Evolutionary conservation across 2,888 invertebrate genomes (phyloP).

Genomic region (Caenorhabditis auriculariae): DNA sequence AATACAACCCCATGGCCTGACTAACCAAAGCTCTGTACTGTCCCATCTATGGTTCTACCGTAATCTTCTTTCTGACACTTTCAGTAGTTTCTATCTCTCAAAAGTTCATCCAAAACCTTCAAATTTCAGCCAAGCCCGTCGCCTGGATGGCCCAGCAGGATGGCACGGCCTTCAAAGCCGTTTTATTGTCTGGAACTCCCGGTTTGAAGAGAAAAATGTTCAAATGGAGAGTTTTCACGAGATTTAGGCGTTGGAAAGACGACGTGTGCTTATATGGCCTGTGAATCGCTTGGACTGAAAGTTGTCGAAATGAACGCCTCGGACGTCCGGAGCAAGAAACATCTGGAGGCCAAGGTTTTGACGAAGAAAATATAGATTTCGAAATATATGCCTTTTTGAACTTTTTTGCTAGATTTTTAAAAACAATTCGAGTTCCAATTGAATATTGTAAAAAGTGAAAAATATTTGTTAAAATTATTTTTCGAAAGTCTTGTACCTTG

Average conservation of each 20-base stretch:
- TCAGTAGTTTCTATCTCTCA: no score
- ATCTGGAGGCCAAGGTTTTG: slow-evolving; percentile 45
- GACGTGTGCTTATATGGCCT: slow-evolving; percentile 78
- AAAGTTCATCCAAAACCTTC: background rate
- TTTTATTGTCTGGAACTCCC: slow-evolving; percentile 87
- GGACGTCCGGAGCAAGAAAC: slow-evolving; percentile 75
- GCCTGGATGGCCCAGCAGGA: slow-evolving; percentile 67
- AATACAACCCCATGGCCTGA: no score
- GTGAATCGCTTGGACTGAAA: slow-evolving; percentile 83
- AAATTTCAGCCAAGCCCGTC: slow-evolving; percentile 47
- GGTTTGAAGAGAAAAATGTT: slow-evolving; percentile 26
- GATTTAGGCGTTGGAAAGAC: slow-evolving; percentile 85
- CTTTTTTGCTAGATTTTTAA: no score
- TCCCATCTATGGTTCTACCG: no score
- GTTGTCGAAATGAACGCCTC: slow-evolving; percentile 95
- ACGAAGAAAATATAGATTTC: background rate
- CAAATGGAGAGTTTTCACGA: background rate
- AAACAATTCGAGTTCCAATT: no score
- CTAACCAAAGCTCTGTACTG: no score
- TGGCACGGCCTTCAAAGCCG: slow-evolving; percentile 87
- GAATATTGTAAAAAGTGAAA: background rate
- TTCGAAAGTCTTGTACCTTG: no score
- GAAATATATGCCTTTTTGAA: no score
- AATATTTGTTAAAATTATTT: background rate
- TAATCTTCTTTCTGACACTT: no score